A percentile compares a stretch with the other conserved stretches of the same genome.
Evolutionary conservation across 2,888 invertebrate genomes (phyloP).

Genomic region (Phyllotreta striolata): DNA sequence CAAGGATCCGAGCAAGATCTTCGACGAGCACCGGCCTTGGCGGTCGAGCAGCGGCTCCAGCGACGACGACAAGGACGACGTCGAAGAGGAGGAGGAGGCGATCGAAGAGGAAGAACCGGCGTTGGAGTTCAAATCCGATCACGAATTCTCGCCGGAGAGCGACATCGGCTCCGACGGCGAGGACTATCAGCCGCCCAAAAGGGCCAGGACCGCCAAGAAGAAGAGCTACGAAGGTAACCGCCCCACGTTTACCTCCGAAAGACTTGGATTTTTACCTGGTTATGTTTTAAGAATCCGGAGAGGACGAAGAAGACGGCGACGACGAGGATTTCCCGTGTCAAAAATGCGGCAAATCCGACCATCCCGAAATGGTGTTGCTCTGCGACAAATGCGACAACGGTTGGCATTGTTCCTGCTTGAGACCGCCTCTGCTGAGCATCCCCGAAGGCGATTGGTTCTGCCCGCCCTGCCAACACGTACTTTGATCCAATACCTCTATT

Average conservation of each 20-base stretch:
- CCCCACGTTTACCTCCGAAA: too few relatives aligned
- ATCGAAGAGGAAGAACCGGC: conserved; percentile 51
- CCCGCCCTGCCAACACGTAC: conserved; percentile 95
- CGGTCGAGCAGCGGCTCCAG: conserved; percentile 67
- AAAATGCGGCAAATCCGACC: conserved; percentile 89
- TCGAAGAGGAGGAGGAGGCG: conserved; percentile 59
- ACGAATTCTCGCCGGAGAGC: conserved; percentile 93
- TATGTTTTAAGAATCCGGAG: conserved; percentile 50
- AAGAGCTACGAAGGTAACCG: conserved; percentile 35
- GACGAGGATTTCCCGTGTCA: conserved; percentile 82
- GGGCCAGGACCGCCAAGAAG: conserved; percentile 86
- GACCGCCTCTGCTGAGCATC: conserved; percentile 90
- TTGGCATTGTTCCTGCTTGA: conserved; percentile 96
- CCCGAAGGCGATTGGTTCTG: conserved; percentile 99
- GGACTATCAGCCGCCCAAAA: conserved; percentile 76
- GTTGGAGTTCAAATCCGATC: conserved; percentile 70
- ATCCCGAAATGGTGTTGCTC: conserved; percentile 96
- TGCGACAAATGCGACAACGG: conserved; percentile 96
- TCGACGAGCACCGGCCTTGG: conserved; percentile 67
- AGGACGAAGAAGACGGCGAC: conserved; percentile 53
- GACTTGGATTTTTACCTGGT: too few relatives aligned
- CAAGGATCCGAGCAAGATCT: conserved; percentile 54
- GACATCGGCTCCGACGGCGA: conserved; percentile 74
- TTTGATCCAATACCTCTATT: conserved; percentile 52
- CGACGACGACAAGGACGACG: conserved; percentile 56